These are phyloP conservation scores for Leucosticte australis DNA, from an alignment of 2,113 vertebrate genomes.

Conservation along the genomic window DNA sequence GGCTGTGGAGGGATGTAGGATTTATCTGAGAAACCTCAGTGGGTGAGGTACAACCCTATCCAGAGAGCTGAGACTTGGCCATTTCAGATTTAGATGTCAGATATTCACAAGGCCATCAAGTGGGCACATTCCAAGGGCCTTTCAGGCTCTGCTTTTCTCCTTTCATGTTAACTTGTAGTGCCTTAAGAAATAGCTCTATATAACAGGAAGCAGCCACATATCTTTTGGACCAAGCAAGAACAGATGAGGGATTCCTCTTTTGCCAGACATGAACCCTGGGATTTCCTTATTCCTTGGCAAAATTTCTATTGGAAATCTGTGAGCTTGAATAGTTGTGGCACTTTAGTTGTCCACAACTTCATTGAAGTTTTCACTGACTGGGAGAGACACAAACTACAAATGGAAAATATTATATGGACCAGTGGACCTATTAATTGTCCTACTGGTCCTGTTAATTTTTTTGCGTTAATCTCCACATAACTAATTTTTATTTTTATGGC, in stretches of 20 bases:
- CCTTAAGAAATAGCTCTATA: neutral
- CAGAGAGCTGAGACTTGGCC: neutral
- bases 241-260: neutral
- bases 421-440: slow-evolving; percentile 93
- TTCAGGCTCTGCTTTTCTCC: neutral
- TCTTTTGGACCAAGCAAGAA: neutral
- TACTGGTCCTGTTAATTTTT: slow-evolving; percentile 83
- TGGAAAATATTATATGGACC: slow-evolving; percentile 87
- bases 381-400: slow-evolving; percentile 53
- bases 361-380: slow-evolving; percentile 32
- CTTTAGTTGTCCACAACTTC: neutral
- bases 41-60: neutral
- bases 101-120: neutral
- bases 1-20: neutral
- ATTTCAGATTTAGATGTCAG: neutral
- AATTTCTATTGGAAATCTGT: neutral
- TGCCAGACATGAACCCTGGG: neutral
- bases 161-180: neutral
- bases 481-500: slow-evolving; percentile 77
- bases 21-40: neutral
- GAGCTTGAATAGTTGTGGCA: slow-evolving; percentile 6
- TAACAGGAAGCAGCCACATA: neutral
- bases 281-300: neutral
- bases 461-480: slow-evolving; percentile 80
- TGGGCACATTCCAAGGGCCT: neutral